Conservation (phyloP, 1,140 invertebrate genomes). For the Polypedilum pembai region DNA sequence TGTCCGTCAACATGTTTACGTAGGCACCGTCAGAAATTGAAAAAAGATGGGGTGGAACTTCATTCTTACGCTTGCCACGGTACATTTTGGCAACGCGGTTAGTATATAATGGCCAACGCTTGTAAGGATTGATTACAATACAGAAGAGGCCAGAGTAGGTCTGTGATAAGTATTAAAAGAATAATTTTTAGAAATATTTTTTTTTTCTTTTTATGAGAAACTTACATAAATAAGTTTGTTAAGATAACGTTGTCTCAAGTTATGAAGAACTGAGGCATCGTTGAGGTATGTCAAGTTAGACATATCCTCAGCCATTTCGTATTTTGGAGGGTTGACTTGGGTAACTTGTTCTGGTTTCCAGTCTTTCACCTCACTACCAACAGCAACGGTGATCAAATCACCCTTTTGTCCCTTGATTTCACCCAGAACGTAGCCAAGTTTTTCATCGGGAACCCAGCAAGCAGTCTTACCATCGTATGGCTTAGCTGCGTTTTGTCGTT, state of each 20-base stretch:
- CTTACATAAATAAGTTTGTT: conserved; percentile 98
- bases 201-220: neutral
- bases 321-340: conserved; percentile 99
- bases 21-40: conserved; percentile 99
- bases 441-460: conserved; percentile 97
- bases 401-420: conserved; percentile 98
- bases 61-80: conserved; percentile 97
- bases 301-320: conserved; percentile 99
- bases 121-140: conserved; percentile 99
- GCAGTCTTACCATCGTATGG: conserved; percentile 99
- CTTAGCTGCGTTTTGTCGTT: conserved; percentile 93
- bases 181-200: neutral
- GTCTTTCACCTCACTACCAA: conserved; percentile 89
- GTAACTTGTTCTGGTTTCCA: conserved; percentile 95
- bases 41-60: conserved; percentile 99
- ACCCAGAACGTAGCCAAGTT: conserved; percentile 93
- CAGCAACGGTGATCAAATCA: conserved; percentile 84
- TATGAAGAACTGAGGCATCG: conserved; percentile 98
- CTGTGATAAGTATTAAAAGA: conserved; percentile 47
- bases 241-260: conserved; percentile 96
- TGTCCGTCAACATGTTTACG: conserved; percentile 98
- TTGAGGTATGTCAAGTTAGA: conserved; percentile 99
- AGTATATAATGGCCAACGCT: conserved; percentile 98
- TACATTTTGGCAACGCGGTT: conserved; percentile 92
- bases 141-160: conserved; percentile 99